phyloP scores from a whole-genome alignment of 2,888 invertebrate species.

The Rhabditoides inermis region DNA sequence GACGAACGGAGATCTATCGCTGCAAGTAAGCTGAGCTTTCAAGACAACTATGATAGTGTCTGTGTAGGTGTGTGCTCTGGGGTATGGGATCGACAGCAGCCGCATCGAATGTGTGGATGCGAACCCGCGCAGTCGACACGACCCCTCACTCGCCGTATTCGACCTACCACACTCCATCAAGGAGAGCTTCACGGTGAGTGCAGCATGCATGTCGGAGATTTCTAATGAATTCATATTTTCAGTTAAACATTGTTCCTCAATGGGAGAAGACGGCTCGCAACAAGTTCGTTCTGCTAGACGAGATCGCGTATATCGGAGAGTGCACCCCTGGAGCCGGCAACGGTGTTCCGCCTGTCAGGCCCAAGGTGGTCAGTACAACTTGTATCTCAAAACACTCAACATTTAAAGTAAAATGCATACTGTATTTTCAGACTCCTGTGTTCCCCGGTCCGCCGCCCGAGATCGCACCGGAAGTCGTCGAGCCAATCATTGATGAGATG shows the following conservation, averaged over 20 bases:
- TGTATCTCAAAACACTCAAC: conserved; percentile 1
- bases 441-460: too few relatives aligned
- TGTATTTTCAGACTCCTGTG: too few relatives aligned
- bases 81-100: conserved; percentile 25
- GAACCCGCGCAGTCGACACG: conserved; percentile 5
- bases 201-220: background rate
- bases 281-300: conserved; percentile 42
- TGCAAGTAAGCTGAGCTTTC: too few relatives aligned
- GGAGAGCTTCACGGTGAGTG: conserved; percentile 43
- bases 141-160: conserved; percentile 40
- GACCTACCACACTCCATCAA: conserved; percentile 32
- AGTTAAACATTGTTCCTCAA: conserved; percentile 86
- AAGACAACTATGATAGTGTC: too few relatives aligned
- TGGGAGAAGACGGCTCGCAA: conserved; percentile 37
- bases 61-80: conserved; percentile 46
- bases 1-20: conserved; percentile 41
- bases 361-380: background rate
- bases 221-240: conserved; percentile 55
- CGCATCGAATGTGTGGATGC: conserved; percentile 27
- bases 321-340: conserved; percentile 15
- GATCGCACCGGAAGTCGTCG: too few relatives aligned
- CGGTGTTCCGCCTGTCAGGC: background rate
- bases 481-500: too few relatives aligned
- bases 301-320: conserved; percentile 49
- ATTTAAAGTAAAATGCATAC: too few relatives aligned